Evolutionary conservation across 2,888 invertebrate genomes (phyloP), one percentile per base, ranked within the genome.

Genomic region (Ditula angustiorana): DNA sequence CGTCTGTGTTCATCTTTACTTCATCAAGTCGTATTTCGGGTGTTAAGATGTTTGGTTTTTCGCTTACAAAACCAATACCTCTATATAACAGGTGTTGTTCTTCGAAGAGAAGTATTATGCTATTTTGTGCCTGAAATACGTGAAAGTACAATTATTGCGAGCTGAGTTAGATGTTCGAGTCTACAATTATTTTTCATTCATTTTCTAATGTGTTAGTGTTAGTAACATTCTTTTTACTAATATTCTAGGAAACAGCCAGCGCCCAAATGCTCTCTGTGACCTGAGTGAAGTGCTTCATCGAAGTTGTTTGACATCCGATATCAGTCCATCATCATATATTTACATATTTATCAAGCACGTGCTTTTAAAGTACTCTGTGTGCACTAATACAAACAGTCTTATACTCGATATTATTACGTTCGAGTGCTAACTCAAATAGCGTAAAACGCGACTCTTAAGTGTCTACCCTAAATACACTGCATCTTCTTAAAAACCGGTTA

Each of bases 201-300:
- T 28, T 53, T 33, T 53, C 8, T 19, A 16, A 61, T 33, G 23
- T 23, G 30, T 30, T 53, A 44, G 52, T 44, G 46, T 46, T 53
- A 46, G 74, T 74, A 70, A 70, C 67, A 30, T 69, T 76, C 70
- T 80, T 80, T 80, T 69, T 76, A 85, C 85, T 85, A 85, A 88
- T 80, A 86, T 92, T 92, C 81, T 92, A 92, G 92, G 92, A 82
- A 75, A 81, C 82, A 80, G 79, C 79, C 80, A 82, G 74, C 80
- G 81, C 83, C 83, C 75, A 92, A 92, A 88, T 86, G 91, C 80
- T 91, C 91, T 76, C 90, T 92, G 90, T 92, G 92, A 92, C 77
- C 78, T 61, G 82, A 82, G 75, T 80, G 86, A 82, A 72, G 83
- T 79, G 80, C 78, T 69, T 77, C 75, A 70, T 66, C 81, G 61